Base-by-base conservation (phyloP, 2,113 vertebrate species). In the Aegotheles bennettii region DNA sequence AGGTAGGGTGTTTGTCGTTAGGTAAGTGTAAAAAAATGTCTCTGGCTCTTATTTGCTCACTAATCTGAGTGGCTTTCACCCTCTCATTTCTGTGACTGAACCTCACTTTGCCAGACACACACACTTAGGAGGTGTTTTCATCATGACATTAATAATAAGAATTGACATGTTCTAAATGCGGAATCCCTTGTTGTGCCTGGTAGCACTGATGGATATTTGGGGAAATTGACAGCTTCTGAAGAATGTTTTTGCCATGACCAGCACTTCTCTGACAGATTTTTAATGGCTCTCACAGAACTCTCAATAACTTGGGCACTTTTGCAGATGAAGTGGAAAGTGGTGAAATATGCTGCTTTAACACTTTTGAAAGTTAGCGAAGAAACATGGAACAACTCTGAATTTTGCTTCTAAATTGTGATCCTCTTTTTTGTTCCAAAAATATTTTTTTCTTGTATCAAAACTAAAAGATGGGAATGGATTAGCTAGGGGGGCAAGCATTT, bases 251-350 rank as follows among this genome's bases (percentile, higher is more conserved):
- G 96, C 97, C 96, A 78, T 87, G 92, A 87, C 97, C 91, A 96
- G 95, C 90, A 68, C 91, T 97, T 96, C 92, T 88, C 88, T 97
- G 97, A 97, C 96, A 97, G 96, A 63, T 97, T 97, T 97, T 97
- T 98, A 97, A 98, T 97, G 97, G 96, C 61, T 94, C 85, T 93
- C 59, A 53, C 61, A 95, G 97, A 97, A 90, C 87, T 75, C 92
- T 68, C 81, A 36, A 94, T 87, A 84, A 80, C 93, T 75, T 90
- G 96, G 95, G 93, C 95, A 71, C 43, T 93, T 96, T 94, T 95
- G 94, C 90, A 95, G 95, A 93, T 96, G 93, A 96, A 96, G 94
- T 93, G 86, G 89, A 95, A 94, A 97, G 86, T 84, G 68, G 56
- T 47, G 54, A 95, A 91, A 93, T 92, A 71, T 79, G 50, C 80